These are phyloP conservation scores for Petrosia ficiformis DNA, from an alignment of 37 sponge, comb jelly and placozoan genomes.

Conservation along the genomic window DNA sequence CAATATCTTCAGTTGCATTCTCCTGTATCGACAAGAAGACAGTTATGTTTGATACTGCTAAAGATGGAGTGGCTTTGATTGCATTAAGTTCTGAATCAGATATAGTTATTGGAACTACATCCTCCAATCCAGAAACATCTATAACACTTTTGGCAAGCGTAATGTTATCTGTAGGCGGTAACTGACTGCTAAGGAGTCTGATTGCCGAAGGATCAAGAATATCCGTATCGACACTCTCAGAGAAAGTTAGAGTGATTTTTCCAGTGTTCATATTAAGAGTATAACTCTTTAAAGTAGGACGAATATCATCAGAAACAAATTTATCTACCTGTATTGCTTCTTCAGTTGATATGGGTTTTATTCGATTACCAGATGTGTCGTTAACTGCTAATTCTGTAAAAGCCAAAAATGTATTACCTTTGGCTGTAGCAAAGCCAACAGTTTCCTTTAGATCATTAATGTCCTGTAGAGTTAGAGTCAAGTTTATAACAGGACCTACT, in stretches of 20 bases:
- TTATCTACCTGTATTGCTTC: slow-evolving; percentile 51
- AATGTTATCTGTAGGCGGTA: slow-evolving; percentile 15
- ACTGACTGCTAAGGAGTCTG: slow-evolving; percentile 43
- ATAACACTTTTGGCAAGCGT: slow-evolving; percentile 39
- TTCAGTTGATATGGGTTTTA: slow-evolving; percentile 24
- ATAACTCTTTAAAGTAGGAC: slow-evolving; percentile 55
- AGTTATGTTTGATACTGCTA: slow-evolving; percentile 39
- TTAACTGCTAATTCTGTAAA: slow-evolving; percentile 33
- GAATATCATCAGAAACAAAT: slow-evolving; percentile 36
- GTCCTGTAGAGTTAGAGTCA: slow-evolving; percentile 33
- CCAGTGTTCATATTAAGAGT: slow-evolving; percentile 79
- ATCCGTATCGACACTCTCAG: slow-evolving; percentile 58
- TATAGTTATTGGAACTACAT: slow-evolving; percentile 47
- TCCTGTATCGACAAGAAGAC: slow-evolving; percentile 52
- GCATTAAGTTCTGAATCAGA: slow-evolving; percentile 47
- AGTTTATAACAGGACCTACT: slow-evolving; percentile 20
- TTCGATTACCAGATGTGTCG: slow-evolving; percentile 60
- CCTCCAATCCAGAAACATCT: slow-evolving; percentile 10
- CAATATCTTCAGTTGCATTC: slow-evolving; percentile 50
- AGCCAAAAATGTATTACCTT: slow-evolving; percentile 70
- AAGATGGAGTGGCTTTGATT: slow-evolving; percentile 45
- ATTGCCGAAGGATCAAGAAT: slow-evolving; percentile 30
- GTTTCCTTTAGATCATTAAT: slow-evolving; percentile 66
- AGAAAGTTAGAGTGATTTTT: slow-evolving; percentile 63
- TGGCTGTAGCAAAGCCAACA: slow-evolving; percentile 74